phyloP scores from a whole-genome alignment of 2,797 vertebrate species.

The Chrosomus eos region DNA sequence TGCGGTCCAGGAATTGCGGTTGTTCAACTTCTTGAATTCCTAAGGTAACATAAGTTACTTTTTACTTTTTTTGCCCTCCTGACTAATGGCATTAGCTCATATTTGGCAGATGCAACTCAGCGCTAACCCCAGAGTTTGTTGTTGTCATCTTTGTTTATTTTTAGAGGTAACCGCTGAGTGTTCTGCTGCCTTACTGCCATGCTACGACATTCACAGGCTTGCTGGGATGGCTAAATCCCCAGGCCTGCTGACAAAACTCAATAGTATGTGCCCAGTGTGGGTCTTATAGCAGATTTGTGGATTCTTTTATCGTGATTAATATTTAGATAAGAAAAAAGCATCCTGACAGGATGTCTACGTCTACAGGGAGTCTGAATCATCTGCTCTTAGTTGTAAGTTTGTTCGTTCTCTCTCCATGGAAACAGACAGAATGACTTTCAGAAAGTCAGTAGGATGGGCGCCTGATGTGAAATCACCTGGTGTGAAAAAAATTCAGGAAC shows the following conservation, averaged over 20 bases:
- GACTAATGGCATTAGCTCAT: conserved; percentile 45
- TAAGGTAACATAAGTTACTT: neutral
- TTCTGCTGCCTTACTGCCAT: conserved; percentile 37
- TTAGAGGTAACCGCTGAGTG: conserved; percentile 41
- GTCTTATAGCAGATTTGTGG: conserved; percentile 26
- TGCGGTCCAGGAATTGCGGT: neutral
- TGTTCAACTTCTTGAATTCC: neutral
- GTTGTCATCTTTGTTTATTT: conserved; percentile 52
- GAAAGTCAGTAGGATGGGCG: conserved; percentile 31
- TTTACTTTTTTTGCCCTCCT: conserved; percentile 24
- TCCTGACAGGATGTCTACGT: conserved; percentile 9
- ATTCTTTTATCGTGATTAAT: conserved; percentile 1
- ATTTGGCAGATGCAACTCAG: conserved; percentile 48
- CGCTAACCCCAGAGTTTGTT: conserved; percentile 40
- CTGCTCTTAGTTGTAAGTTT: conserved; percentile 34
- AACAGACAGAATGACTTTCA: conserved; percentile 55
- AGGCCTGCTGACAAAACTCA: conserved; percentile 29
- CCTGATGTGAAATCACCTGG: conserved; percentile 53
- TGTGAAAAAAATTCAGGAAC: conserved; percentile 32
- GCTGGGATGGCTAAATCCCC: conserved; percentile 47
- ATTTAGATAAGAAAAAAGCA: conserved; percentile 22
- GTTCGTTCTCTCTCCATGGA: conserved; percentile 39
- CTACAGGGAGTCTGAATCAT: conserved; percentile 26
- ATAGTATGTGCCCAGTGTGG: conserved; percentile 29
- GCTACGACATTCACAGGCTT: conserved; percentile 27